A percentile compares a stretch with the other conserved stretches of the same genome.
Evolutionary conservation across 2,113 vertebrate species (phyloP).

Genomic region (Ellobius talpinus): DNA sequence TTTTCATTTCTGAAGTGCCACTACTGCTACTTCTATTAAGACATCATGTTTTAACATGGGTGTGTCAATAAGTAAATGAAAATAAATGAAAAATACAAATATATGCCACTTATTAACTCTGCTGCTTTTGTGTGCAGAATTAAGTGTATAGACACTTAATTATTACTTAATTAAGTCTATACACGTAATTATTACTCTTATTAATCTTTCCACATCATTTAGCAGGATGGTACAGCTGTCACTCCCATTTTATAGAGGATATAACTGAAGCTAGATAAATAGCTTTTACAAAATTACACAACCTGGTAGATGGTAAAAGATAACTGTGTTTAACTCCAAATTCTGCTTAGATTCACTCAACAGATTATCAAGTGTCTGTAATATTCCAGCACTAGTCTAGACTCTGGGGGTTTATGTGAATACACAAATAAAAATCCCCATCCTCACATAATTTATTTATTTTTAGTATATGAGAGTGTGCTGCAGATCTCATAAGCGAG

Average conservation of each 20-base stretch:
- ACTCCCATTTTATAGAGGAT: not conserved
- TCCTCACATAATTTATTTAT: not conserved
- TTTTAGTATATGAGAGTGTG: not conserved
- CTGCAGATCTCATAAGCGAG: not conserved
- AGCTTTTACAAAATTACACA: not conserved
- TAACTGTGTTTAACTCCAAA: not conserved
- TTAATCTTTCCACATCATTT: not conserved
- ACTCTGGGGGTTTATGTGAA: not conserved
- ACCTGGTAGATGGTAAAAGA: not conserved
- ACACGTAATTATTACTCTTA: not conserved
- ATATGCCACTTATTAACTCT: not conserved
- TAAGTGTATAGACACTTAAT: not conserved
- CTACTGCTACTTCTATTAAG: not conserved
- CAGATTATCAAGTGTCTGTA: not conserved
- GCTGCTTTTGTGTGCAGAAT: not conserved
- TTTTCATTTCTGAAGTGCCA: not conserved
- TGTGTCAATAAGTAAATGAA: not conserved
- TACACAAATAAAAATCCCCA: not conserved
- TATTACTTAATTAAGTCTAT: not conserved
- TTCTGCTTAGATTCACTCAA: not conserved
- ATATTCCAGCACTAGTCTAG: not conserved
- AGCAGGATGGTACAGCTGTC: rapidly evolving
- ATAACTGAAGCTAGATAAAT: not conserved
- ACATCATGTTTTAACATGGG: not conserved
- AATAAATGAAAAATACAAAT: not conserved